phyloP scores from a whole-genome alignment of 1,140 invertebrate species.

The Agrilus planipennis region DNA sequence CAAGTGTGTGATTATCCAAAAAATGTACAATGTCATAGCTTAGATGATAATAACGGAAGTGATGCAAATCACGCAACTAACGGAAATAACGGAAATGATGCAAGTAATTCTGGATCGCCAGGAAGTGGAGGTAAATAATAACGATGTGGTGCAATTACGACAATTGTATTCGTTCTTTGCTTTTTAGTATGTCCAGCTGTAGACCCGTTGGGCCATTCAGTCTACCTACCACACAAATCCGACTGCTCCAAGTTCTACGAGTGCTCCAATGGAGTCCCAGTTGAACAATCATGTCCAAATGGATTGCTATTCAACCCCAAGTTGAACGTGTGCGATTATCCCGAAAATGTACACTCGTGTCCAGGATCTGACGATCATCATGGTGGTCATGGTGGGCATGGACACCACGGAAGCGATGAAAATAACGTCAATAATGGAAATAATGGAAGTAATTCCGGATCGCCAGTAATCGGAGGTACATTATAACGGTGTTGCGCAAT shows the following conservation, averaged over 20 bases:
- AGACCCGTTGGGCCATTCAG: conserved; percentile 4
- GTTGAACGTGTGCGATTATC: neutral
- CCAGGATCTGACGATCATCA: conserved; percentile 5
- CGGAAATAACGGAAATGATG: too few species aligned
- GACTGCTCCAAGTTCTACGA: conserved; percentile 43
- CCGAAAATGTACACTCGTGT: conserved; percentile 3
- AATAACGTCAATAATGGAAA: neutral
- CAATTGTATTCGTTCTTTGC: too few species aligned
- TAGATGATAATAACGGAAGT: too few species aligned
- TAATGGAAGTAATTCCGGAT: too few species aligned
- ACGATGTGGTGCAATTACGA: too few species aligned
- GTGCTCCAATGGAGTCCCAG: conserved; percentile 38
- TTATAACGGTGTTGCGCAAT: too few species aligned
- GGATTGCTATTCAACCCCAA: conserved; percentile 38
- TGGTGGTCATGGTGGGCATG: neutral
- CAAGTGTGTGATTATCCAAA: conserved; percentile 2
- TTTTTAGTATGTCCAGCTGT: too few species aligned
- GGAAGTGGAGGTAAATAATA: too few species aligned
- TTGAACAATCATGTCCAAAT: conserved; percentile 35
- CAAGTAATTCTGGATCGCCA: too few species aligned
- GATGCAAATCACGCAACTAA: neutral
- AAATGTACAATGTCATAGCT: neutral
- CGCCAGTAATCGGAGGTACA: too few species aligned
- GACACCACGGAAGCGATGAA: neutral
- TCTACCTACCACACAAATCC: conserved; percentile 36